Percentiles rank a stretch among this genome's conserved stretches.
phyloP scores from a whole-genome alignment of 2,797 vertebrate species.

The Eupleurogrammus muticus region DNA sequence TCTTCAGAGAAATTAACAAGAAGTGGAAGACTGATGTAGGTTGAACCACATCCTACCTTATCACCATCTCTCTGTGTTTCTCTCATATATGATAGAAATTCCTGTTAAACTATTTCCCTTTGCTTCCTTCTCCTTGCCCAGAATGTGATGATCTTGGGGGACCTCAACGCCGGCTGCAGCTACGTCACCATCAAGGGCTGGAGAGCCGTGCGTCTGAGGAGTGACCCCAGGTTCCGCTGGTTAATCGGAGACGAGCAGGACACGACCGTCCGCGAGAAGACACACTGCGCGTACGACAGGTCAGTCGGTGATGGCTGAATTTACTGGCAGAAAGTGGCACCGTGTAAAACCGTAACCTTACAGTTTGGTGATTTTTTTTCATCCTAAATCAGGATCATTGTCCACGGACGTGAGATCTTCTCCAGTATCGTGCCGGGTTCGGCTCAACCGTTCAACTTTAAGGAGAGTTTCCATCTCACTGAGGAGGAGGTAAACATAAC shows the following conservation, averaged over 20 bases:
- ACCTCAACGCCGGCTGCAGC: constrained; percentile 87
- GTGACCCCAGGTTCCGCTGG: constrained; percentile 84
- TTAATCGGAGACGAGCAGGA: constrained; percentile 87
- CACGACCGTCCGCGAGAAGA: constrained; percentile 86
- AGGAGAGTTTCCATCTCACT: constrained; percentile 79
- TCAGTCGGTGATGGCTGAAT: constrained; percentile 58
- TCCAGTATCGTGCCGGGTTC: constrained; percentile 83
- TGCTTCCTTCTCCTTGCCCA: constrained; percentile 50
- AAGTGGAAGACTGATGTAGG: constrained; percentile 86
- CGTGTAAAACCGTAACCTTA: too few relatives aligned
- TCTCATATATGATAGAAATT: background rate
- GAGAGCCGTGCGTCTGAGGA: constrained; percentile 78
- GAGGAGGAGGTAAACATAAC: constrained; percentile 84
- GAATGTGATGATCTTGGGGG: constrained; percentile 89
- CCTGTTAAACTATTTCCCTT: constrained; percentile 11
- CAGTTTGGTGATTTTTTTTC: background rate
- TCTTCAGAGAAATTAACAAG: constrained; percentile 80
- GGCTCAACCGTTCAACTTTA: constrained; percentile 88
- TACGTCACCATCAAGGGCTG: constrained; percentile 85
- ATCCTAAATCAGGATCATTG: constrained; percentile 81
- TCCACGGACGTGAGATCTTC: constrained; percentile 83
- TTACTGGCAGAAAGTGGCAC: too few relatives aligned
- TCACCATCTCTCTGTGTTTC: background rate
- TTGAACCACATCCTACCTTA: background rate
- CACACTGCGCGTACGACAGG: constrained; percentile 89